These are phyloP conservation scores for Ochlodes sylvanus DNA, from an alignment of 2,888 invertebrate genomes.

Conservation along the genomic window DNA sequence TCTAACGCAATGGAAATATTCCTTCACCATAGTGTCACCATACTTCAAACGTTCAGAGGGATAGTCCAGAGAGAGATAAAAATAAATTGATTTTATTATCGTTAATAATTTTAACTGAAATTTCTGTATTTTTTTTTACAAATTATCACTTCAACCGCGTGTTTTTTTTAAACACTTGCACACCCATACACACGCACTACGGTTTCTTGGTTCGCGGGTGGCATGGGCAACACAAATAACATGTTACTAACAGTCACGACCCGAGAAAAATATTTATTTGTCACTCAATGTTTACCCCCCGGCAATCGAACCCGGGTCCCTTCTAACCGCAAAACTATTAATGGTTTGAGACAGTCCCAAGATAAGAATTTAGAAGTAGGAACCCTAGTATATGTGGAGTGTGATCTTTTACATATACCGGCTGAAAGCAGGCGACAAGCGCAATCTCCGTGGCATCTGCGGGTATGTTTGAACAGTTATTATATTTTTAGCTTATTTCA, in stretches of 20 bases:
- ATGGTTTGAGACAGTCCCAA: neutral
- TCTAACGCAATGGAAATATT: constrained; percentile 22
- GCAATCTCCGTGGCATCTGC: neutral
- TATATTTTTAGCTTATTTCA: neutral
- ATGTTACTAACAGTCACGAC: too few relatives aligned
- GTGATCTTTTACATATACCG: neutral
- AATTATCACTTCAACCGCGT: too few relatives aligned
- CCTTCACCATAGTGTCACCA: neutral
- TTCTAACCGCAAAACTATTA: neutral
- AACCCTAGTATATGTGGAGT: neutral
- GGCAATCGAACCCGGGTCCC: too few relatives aligned
- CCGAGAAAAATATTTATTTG: too few relatives aligned
- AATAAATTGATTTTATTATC: too few relatives aligned
- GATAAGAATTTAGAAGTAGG: neutral
- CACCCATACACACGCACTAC: too few relatives aligned
- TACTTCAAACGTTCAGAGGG: neutral
- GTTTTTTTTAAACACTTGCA: too few relatives aligned
- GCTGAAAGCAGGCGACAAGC: neutral
- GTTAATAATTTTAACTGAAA: too few relatives aligned
- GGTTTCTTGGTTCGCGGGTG: too few relatives aligned
- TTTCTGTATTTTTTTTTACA: too few relatives aligned
- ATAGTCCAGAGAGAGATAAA: neutral
- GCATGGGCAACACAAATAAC: too few relatives aligned
- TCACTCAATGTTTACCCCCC: too few relatives aligned
- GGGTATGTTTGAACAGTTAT: neutral